phyloP scores from a whole-genome alignment of 1,140 invertebrate species.

The Drosophila trapezifrons region DNA sequence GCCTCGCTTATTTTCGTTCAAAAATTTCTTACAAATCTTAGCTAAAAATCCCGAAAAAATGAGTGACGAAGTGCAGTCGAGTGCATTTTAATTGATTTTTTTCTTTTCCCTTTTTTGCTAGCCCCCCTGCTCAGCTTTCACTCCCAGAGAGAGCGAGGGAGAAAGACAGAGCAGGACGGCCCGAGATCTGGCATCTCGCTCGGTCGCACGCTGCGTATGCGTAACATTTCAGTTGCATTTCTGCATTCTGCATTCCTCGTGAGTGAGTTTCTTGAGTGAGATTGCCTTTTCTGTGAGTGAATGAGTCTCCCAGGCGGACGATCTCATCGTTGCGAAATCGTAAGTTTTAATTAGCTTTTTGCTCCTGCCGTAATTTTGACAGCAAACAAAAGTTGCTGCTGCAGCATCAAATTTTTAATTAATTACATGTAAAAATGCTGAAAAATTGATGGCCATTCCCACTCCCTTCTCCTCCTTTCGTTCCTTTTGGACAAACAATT shows the following conservation, averaged over 20 bases:
- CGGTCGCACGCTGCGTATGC: slow-evolving; percentile 69
- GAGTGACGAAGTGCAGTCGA: slow-evolving; percentile 57
- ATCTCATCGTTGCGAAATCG: slow-evolving; percentile 55
- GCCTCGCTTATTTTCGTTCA: slow-evolving; percentile 32
- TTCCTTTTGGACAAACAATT: slow-evolving; percentile 70
- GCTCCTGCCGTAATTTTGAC: slow-evolving; percentile 59
- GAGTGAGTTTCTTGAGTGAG: slow-evolving; percentile 47
- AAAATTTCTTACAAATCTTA: slow-evolving; percentile 67
- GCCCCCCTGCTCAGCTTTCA: slow-evolving; percentile 14
- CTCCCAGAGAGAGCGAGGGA: slow-evolving; percentile 9
- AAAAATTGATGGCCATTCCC: slow-evolving; percentile 33
- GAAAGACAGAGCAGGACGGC: slow-evolving; percentile 2
- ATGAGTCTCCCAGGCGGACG: not conserved
- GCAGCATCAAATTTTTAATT: slow-evolving; percentile 76
- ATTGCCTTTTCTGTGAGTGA: slow-evolving; percentile 2
- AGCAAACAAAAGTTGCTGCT: slow-evolving; percentile 61
- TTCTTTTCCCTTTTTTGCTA: slow-evolving; percentile 34
- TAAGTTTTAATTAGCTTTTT: slow-evolving; percentile 79
- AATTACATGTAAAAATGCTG: slow-evolving; percentile 73
- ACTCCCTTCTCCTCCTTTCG: not conserved
- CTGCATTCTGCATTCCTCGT: slow-evolving; percentile 31
- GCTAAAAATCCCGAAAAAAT: slow-evolving; percentile 47
- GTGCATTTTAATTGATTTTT: slow-evolving; percentile 83
- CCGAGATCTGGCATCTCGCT: slow-evolving; percentile 34
- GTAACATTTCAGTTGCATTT: slow-evolving; percentile 73